phyloP scores from a whole-genome alignment of 2,888 invertebrate species.

The Dolichomitus sp. region DNA sequence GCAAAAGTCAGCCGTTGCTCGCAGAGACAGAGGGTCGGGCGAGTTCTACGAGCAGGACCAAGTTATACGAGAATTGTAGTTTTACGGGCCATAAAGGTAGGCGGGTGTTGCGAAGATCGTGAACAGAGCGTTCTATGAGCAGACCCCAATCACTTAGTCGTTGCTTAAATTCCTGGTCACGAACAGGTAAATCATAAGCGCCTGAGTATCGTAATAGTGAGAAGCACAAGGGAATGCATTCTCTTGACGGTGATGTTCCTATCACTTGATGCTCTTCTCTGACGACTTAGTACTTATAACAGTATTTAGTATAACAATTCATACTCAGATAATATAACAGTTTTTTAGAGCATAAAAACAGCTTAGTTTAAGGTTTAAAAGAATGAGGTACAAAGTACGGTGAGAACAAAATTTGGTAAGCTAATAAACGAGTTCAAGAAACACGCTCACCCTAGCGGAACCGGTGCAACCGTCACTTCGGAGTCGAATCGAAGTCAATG shows the following conservation, averaged over 20 bases:
- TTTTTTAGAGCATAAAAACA: neutral
- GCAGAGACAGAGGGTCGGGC: neutral
- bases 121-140: conserved; percentile 20
- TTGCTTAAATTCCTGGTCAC: conserved; percentile 72
- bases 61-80: conserved; percentile 46
- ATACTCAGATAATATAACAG: neutral
- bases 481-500: no score
- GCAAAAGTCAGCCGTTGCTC: neutral
- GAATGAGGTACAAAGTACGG: neutral
- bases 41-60: neutral
- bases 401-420: no score
- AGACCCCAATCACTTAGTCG: conserved; percentile 73
- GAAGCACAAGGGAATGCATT: neutral
- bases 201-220: conserved; percentile 40
- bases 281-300: conserved; percentile 4
- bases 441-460: no score
- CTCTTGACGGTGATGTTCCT: neutral
- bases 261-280: conserved; percentile 3
- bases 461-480: no score
- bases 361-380: neutral
- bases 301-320: conserved; percentile 4
- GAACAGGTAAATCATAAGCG: conserved; percentile 69
- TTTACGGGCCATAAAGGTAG: conserved; percentile 52
- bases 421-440: no score
- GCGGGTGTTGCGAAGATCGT: conserved; percentile 19